These are phyloP conservation scores for Hydrolagus colliei DNA, from an alignment of 2,797 vertebrate genomes.

Conservation along the genomic window DNA sequence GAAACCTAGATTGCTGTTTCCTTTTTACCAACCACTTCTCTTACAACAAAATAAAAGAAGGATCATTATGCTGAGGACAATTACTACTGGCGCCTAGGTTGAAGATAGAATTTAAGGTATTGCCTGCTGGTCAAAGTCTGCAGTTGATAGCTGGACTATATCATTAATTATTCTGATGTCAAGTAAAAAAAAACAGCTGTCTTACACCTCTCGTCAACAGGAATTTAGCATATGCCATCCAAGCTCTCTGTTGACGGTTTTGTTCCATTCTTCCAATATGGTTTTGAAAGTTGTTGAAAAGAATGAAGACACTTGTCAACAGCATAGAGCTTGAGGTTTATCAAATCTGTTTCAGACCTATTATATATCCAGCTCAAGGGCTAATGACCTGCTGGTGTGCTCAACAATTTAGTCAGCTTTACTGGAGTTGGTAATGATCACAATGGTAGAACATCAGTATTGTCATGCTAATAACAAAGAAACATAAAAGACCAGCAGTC, in stretches of 20 bases:
- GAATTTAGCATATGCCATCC: conserved; percentile 67
- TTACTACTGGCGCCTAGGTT: conserved; percentile 41
- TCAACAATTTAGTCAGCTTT: conserved; percentile 32
- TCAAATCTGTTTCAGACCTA: conserved; percentile 74
- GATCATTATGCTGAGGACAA: conserved; percentile 43
- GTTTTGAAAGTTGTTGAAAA: conserved; percentile 91
- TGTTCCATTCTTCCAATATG: conserved; percentile 80
- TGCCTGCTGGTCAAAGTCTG: conserved; percentile 59
- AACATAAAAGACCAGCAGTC: conserved; percentile 27
- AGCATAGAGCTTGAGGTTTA: conserved; percentile 72
- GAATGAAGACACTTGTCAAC: conserved; percentile 92
- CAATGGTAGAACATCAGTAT: conserved; percentile 28
- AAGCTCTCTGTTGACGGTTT: conserved; percentile 65
- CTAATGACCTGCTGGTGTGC: conserved; percentile 76
- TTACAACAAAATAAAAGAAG: conserved; percentile 42
- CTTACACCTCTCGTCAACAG: conserved; percentile 53
- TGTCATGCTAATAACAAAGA: conserved; percentile 29
- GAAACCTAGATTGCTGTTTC: conserved; percentile 41
- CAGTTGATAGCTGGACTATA: conserved; percentile 63
- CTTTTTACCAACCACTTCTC: conserved; percentile 38
- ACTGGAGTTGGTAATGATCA: conserved; percentile 27
- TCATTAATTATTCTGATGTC: conserved; percentile 72
- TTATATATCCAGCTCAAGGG: conserved; percentile 50
- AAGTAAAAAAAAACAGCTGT: conserved; percentile 55
- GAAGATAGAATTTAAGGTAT: conserved; percentile 56